Conservation (phyloP, 2,113 vertebrate genomes). For the Sorex fumeus region DNA sequence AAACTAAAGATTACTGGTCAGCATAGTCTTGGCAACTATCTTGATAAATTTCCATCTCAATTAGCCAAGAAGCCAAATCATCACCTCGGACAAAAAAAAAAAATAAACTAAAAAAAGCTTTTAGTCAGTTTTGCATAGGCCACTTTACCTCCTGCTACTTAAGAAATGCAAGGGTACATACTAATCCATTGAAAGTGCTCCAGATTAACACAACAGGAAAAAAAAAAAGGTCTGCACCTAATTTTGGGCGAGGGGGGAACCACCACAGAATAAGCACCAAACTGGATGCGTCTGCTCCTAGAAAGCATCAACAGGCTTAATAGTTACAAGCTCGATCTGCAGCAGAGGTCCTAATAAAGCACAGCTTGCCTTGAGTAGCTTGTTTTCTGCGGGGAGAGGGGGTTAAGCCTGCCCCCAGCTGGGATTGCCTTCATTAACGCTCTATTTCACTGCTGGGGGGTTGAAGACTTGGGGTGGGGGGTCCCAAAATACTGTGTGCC, state of each 20-base stretch:
- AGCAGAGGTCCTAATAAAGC: not conserved
- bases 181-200: conserved; percentile 30
- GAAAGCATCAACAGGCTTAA: not conserved
- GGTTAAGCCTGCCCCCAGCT: not conserved
- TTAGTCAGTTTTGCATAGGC: conserved; percentile 41
- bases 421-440: not conserved
- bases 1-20: not conserved
- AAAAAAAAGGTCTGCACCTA: not conserved
- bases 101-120: not conserved
- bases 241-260: not conserved
- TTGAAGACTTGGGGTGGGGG: not conserved
- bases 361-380: not conserved
- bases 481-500: not conserved
- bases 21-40: not conserved
- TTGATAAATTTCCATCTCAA: conserved; percentile 43
- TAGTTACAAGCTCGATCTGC: not conserved
- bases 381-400: not conserved
- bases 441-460: not conserved
- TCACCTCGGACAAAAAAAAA: conserved; percentile 13
- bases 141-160: conserved; percentile 25
- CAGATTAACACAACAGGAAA: conserved; percentile 14
- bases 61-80: not conserved
- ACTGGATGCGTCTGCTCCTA: not conserved
- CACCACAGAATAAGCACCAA: not conserved
- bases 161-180: not conserved